phyloP scores from a whole-genome alignment of 2,797 vertebrate genomes.

The Notamacropus eugenii region DNA sequence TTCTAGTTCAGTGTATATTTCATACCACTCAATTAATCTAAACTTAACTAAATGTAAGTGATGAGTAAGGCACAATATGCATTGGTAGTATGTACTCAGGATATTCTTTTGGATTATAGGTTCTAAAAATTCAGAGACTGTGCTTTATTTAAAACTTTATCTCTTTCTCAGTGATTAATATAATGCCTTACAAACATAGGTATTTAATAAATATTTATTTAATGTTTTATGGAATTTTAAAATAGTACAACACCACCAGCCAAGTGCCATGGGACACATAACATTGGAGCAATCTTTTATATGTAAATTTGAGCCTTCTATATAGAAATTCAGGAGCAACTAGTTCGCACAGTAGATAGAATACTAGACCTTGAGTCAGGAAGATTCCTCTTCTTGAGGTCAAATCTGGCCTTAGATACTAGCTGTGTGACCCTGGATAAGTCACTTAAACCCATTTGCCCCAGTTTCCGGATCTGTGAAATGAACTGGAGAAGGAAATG shows the following conservation, averaged over 20 bases:
- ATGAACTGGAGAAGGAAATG: neutral
- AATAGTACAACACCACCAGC: neutral
- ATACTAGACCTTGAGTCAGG: neutral
- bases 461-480: neutral
- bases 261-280: neutral
- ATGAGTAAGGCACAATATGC: neutral
- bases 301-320: neutral
- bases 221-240: neutral
- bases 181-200: neutral
- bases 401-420: neutral
- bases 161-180: neutral
- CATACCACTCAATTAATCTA: neutral
- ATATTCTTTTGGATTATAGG: neutral
- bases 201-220: neutral
- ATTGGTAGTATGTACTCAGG: neutral
- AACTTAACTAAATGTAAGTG: neutral
- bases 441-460: neutral
- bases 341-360: neutral
- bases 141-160: neutral
- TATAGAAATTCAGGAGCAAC: neutral
- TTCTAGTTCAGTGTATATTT: neutral
- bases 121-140: neutral
- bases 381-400: neutral
- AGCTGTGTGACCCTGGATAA: neutral
- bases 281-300: neutral